Conservation (phyloP, 53 echinoderm and acorn worm species). For the Temnopleurus reevesii region DNA sequence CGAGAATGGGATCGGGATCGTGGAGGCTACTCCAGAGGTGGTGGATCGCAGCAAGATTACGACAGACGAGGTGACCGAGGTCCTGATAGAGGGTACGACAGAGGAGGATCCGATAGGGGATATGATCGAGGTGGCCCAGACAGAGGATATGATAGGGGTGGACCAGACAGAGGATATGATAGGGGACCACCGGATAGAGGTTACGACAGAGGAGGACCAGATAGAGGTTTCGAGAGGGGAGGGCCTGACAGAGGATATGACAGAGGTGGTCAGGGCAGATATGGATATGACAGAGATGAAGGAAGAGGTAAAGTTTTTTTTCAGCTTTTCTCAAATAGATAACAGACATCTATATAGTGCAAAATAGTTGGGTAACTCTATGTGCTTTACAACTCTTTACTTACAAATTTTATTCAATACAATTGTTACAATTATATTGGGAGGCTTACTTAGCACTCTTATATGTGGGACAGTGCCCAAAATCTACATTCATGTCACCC, state of each 20-base stretch:
- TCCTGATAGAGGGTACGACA: slow-evolving; percentile 16
- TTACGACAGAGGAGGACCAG: slow-evolving; percentile 31
- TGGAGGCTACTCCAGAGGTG: neutral
- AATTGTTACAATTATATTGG: too few species aligned
- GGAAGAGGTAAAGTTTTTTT: slow-evolving; percentile 15
- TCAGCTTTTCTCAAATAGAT: too few species aligned
- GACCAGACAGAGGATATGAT: slow-evolving; percentile 47
- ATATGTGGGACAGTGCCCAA: too few species aligned
- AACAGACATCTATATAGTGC: too few species aligned
- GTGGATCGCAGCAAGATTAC: neutral
- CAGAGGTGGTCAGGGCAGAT: slow-evolving; percentile 64
- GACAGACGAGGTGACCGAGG: slow-evolving; percentile 26
- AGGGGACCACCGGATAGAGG: slow-evolving; percentile 26
- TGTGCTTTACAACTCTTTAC: too few species aligned
- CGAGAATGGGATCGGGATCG: slow-evolving; percentile 31
- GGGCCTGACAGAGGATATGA: slow-evolving; percentile 61
- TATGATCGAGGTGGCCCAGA: slow-evolving; percentile 33
- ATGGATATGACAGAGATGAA: slow-evolving; percentile 54
- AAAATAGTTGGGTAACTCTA: too few species aligned
- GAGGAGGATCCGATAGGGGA: slow-evolving; percentile 36
- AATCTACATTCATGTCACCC: too few species aligned
- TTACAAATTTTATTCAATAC: too few species aligned
- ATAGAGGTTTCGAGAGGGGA: slow-evolving; percentile 17
- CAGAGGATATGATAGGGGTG: slow-evolving; percentile 22
- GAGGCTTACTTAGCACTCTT: too few species aligned